Conservation (phyloP, 2,888 invertebrate genomes). For the Chymomyza caudatula region DNA sequence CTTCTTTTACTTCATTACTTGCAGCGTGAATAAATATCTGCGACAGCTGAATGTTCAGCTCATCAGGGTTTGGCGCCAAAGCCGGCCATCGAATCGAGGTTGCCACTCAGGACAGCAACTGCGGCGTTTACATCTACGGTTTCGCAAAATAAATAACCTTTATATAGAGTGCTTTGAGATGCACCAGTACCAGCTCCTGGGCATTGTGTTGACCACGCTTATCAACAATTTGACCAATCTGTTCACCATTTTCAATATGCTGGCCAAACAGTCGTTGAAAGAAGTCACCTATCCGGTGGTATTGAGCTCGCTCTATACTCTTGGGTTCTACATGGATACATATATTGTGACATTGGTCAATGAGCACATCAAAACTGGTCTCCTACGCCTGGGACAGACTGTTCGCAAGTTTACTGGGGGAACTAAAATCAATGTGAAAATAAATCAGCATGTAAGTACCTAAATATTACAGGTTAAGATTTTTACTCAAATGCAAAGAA, state of each 20-base stretch:
- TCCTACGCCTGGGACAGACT: slow-evolving; percentile 41
- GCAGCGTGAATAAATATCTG: slow-evolving; percentile 59
- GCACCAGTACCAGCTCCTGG: slow-evolving; percentile 69
- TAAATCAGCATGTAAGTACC: slow-evolving; percentile 54
- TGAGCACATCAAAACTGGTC: slow-evolving; percentile 58
- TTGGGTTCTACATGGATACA: slow-evolving; percentile 66
- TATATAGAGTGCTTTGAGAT: slow-evolving; percentile 49
- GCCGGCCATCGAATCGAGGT: slow-evolving; percentile 24
- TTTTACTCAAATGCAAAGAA: neutral
- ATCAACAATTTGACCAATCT: slow-evolving; percentile 68
- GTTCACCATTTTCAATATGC: slow-evolving; percentile 65
- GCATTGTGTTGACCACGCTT: slow-evolving; percentile 61
- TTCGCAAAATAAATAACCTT: slow-evolving; percentile 43
- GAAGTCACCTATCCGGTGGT: slow-evolving; percentile 42
- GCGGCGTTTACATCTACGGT: slow-evolving; percentile 32
- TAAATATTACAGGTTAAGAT: neutral
- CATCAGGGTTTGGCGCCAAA: slow-evolving; percentile 18
- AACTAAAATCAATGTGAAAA: slow-evolving; percentile 27
- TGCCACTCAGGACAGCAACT: slow-evolving; percentile 49
- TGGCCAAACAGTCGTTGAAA: slow-evolving; percentile 47
- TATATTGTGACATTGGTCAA: slow-evolving; percentile 62
- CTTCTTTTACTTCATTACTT: slow-evolving; percentile 64
- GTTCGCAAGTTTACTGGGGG: slow-evolving; percentile 49
- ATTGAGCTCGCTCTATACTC: slow-evolving; percentile 55
- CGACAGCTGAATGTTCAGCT: slow-evolving; percentile 56